Percentiles rank a stretch among this genome's conserved stretches.
These are phyloP conservation scores for Drosophila kurseongensis DNA, from an alignment of 1,140 invertebrate species.

Conservation along the genomic window DNA sequence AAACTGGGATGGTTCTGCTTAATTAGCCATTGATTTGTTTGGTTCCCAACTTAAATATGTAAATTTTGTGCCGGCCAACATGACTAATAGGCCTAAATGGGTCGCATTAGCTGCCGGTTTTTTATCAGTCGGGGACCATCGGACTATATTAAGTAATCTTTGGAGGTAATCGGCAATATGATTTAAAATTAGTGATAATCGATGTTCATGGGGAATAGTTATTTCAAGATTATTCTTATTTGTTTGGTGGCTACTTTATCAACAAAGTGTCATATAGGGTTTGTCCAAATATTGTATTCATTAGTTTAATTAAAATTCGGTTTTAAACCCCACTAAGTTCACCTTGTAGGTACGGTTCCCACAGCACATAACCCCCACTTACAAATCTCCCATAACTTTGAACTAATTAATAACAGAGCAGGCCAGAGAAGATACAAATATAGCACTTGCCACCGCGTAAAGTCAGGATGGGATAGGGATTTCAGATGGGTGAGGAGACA, in stretches of 20 bases:
- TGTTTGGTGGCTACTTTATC: not conserved
- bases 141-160: constrained; percentile 29
- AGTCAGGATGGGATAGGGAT: constrained; percentile 3
- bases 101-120: constrained; percentile 57
- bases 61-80: constrained; percentile 54
- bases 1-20: constrained; percentile 25
- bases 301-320: too few relatives aligned
- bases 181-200: constrained; percentile 9
- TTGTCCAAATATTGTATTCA: too few relatives aligned
- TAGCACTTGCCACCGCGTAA: constrained; percentile 75
- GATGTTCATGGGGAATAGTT: not conserved
- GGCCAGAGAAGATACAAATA: constrained; percentile 32
- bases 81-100: constrained; percentile 72
- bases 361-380: constrained; percentile 4
- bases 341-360: constrained; percentile 19
- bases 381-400: constrained; percentile 4
- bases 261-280: too few relatives aligned
- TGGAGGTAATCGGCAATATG: constrained; percentile 1
- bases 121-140: constrained; percentile 23
- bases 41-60: constrained; percentile 55
- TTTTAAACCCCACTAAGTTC: not conserved
- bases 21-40: constrained; percentile 77
- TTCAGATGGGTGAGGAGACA: constrained; percentile 3
- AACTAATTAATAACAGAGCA: constrained; percentile 76
- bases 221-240: not conserved